These are phyloP conservation scores for Rhinella marina DNA, from an alignment of 2,797 vertebrate genomes.

Conservation along the genomic window DNA sequence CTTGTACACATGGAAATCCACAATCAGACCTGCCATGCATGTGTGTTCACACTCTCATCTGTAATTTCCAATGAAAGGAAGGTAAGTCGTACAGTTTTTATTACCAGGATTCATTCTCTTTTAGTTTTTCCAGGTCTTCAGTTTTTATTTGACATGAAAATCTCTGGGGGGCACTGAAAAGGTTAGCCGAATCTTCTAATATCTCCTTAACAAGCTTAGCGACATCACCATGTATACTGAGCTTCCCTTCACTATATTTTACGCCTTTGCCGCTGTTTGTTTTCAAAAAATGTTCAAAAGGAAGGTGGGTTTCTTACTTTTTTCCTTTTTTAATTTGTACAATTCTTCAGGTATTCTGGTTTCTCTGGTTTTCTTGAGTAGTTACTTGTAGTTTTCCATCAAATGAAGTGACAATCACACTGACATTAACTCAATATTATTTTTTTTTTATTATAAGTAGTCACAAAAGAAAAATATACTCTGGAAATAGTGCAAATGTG, in stretches of 20 bases:
- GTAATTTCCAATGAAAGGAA: neutral
- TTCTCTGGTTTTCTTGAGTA: neutral
- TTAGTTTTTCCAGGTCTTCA: neutral
- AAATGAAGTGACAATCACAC: neutral
- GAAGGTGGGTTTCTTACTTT: neutral
- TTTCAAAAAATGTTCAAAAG: constrained; percentile 7
- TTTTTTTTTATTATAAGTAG: neutral
- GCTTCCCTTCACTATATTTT: neutral
- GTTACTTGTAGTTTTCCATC: constrained; percentile 18
- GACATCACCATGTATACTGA: neutral
- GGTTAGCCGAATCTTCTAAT: constrained; percentile 2
- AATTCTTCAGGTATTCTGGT: neutral
- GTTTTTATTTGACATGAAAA: constrained; percentile 9
- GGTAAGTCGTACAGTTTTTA: neutral
- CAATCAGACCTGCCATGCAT: neutral
- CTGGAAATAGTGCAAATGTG: neutral
- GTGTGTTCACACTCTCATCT: neutral
- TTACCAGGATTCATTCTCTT: neutral
- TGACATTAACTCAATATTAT: constrained; percentile 20
- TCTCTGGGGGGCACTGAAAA: constrained; percentile 3
- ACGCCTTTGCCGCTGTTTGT: neutral
- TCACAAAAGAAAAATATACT: neutral
- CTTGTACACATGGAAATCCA: neutral
- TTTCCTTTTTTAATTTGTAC: neutral
- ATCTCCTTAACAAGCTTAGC: constrained; percentile 26